A percentile compares a stretch with the other conserved stretches of the same genome.
phyloP scores from a whole-genome alignment of 2,797 vertebrate species.

The Xiphophorus birchmanni region DNA sequence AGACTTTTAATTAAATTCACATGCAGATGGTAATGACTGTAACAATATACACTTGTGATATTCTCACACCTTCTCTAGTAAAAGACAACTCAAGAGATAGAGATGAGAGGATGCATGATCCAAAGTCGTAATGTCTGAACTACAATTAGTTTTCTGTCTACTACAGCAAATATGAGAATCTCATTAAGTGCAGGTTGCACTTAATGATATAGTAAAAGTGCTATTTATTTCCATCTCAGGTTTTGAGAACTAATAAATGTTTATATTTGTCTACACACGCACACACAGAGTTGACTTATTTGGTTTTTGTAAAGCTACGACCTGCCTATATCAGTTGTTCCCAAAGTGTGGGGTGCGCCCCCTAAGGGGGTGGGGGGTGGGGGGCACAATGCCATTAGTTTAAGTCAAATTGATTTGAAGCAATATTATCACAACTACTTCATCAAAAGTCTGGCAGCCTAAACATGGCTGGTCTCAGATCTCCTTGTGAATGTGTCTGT shows the following conservation, averaged over 20 bases:
- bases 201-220: neutral
- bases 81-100: neutral
- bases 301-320: neutral
- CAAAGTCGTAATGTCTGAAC: neutral
- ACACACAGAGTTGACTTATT: too few species aligned
- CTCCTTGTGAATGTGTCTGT: constrained; percentile 7
- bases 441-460: constrained; percentile 51
- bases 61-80: neutral
- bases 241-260: neutral
- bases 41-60: neutral
- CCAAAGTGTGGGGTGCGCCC: too few species aligned
- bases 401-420: neutral
- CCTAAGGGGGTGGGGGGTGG: too few species aligned
- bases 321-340: neutral
- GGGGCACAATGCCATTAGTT: neutral
- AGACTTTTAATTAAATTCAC: neutral
- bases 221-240: neutral
- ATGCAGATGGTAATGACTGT: constrained; percentile 4
- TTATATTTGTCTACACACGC: neutral
- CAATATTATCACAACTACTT: constrained; percentile 22
- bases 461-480: constrained; percentile 54
- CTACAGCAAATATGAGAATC: neutral
- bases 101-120: neutral
- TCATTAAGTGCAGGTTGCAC: neutral
- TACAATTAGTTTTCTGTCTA: neutral